Base-by-base conservation (phyloP, 2,113 vertebrate species). In the Dasyurus viverrinus region DNA sequence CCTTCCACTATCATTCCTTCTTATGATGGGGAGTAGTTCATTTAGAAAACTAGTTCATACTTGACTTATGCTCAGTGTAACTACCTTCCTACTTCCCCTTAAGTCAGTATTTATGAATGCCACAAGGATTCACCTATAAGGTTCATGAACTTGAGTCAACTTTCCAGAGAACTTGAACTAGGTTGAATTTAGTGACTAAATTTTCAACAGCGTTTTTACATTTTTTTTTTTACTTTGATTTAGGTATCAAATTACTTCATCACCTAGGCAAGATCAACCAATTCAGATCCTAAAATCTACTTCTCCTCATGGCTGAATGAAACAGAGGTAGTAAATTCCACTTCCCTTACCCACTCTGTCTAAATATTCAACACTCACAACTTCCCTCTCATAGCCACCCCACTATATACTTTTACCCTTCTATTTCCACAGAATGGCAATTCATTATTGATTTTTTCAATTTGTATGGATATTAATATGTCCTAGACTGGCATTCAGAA, bases 181-280 rank as follows among this genome's bases (percentile, higher is more conserved):
- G 36, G 94, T 95, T 94, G 26, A 95, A 46, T 89, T 93, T 84
- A 57, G 93, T 54, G 60, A 91, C 5, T 76, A 91, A 55, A 42
- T 54, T 76, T 22, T 95, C 76, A 14, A 11, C 76, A 36, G 53
- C 55, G 26, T 2, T 55, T 93, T 94, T n/a, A 90, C 1, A 14
- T 52, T 47, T 47, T 47, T 47, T 47, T 47, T 47, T 47, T 47
- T 2, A 47, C 24, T 30, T 54, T 55, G n/a, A 50, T n/a, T 94
- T 92, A 53, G 92, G 89, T 19, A 90, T 26, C 7, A 47, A 92
- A 19, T 91, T 95, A 96, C 92, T 36, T 93, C 94, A 93, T 90
- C 30, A 84, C 68, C 89, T 52, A 91, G 16, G 89, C 94, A 96
- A 94, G 54, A 57, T 12, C 1, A 92, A 23, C 19, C 30, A 60